phyloP scores from a whole-genome alignment of 1,140 invertebrate genomes.

The Drosophila subobscura region DNA sequence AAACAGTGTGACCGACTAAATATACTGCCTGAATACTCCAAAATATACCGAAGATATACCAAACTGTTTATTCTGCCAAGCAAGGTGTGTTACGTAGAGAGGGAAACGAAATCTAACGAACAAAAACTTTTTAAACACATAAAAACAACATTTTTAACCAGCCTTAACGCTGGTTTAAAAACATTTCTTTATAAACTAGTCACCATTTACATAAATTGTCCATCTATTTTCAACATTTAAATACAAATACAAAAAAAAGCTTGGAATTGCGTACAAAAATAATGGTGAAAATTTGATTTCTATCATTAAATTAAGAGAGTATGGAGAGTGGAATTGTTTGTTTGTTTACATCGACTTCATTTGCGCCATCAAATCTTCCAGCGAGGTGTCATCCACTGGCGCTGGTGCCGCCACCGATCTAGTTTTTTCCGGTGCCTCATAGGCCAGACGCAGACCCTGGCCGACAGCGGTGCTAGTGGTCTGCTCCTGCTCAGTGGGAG shows the following conservation, averaged over 20 bases:
- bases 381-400: slow-evolving; percentile 85
- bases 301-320: slow-evolving; percentile 40
- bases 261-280: not conserved
- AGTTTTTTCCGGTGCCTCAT: slow-evolving; percentile 85
- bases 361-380: slow-evolving; percentile 95
- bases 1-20: not conserved
- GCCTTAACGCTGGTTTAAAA: too few species aligned
- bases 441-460: slow-evolving; percentile 85
- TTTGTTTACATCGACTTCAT: slow-evolving; percentile 91
- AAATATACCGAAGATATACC: too few species aligned
- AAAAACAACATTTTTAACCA: too few species aligned
- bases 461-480: slow-evolving; percentile 68
- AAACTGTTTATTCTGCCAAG: too few species aligned
- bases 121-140: too few species aligned
- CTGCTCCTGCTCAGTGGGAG: slow-evolving; percentile 6
- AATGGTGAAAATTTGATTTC: slow-evolving; percentile 8
- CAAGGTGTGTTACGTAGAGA: too few species aligned
- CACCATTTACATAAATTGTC: not conserved
- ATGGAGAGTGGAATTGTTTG: slow-evolving; percentile 30
- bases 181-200: too few species aligned
- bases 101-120: too few species aligned
- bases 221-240: not conserved
- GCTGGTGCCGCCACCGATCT: slow-evolving; percentile 53
- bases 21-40: too few species aligned
- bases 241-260: slow-evolving; percentile 17